These are phyloP conservation scores for Anaspis maculata DNA, from an alignment of 2,888 invertebrate species.

Conservation along the genomic window DNA sequence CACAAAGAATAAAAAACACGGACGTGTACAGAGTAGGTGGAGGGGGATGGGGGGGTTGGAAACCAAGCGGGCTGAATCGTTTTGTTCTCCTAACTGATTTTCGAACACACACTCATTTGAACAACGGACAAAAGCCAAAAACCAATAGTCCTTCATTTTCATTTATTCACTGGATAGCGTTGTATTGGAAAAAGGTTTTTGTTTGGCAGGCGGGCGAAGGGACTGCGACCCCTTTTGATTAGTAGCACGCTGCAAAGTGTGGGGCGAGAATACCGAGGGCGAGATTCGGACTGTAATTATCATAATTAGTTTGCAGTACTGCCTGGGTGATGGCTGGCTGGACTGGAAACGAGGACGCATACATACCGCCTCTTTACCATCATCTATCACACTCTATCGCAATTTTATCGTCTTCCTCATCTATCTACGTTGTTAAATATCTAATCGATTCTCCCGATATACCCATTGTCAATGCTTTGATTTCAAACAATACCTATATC, in stretches of 20 bases:
- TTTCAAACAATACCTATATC: no score
- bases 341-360: no score
- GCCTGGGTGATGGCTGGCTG: no score
- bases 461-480: no score
- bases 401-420: no score
- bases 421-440: no score
- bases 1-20: slow-evolving; percentile 44
- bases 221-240: slow-evolving; percentile 28
- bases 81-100: slow-evolving; percentile 44
- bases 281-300: slow-evolving; percentile 34
- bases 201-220: slow-evolving; percentile 32
- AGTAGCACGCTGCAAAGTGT: slow-evolving; percentile 30
- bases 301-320: slow-evolving; percentile 36
- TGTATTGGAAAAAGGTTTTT: slow-evolving; percentile 44
- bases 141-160: slow-evolving; percentile 46
- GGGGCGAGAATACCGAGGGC: slow-evolving; percentile 22
- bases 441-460: no score
- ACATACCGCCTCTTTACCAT: no score
- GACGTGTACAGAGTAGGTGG: slow-evolving; percentile 31
- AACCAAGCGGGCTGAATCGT: slow-evolving; percentile 26
- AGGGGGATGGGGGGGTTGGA: slow-evolving; percentile 14
- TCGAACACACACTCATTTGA: slow-evolving; percentile 39
- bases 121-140: slow-evolving; percentile 45
- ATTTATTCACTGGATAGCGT: slow-evolving; percentile 43
- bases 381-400: no score